These are phyloP conservation scores for Platanista minor DNA, from an alignment of 2,113 vertebrate genomes.

Conservation along the genomic window DNA sequence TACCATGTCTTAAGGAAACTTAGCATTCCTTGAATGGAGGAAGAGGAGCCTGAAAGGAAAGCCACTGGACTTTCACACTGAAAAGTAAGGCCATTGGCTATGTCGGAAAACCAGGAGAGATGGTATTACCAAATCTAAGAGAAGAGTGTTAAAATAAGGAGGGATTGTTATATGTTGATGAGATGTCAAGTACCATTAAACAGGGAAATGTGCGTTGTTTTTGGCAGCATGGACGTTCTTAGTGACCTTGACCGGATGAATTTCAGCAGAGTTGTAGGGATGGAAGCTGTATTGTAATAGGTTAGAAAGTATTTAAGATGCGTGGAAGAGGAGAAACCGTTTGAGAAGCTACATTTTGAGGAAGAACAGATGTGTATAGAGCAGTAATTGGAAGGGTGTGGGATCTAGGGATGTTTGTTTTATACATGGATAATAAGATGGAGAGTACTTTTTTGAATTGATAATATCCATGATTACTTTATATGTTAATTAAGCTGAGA, in stretches of 20 bases:
- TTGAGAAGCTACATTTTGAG: slow-evolving; percentile 1
- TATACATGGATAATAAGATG: neutral
- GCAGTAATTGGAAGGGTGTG: neutral
- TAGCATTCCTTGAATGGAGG: neutral
- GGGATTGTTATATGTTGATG: neutral
- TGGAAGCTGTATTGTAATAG: neutral
- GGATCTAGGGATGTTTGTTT: neutral
- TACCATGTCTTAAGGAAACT: neutral
- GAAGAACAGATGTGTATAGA: neutral
- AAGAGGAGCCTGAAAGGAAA: neutral
- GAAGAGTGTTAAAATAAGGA: neutral
- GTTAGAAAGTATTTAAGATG: slow-evolving; percentile 1
- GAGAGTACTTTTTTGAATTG: slow-evolving; percentile 5
- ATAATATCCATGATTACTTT: neutral
- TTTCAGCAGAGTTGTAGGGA: neutral
- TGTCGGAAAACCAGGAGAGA: neutral
- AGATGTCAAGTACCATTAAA: neutral
- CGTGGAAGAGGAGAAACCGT: neutral
- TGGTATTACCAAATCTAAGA: neutral
- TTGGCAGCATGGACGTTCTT: neutral
- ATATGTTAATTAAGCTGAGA: slow-evolving; percentile 26
- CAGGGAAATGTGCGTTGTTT: neutral
- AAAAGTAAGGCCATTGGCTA: neutral
- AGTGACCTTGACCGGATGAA: neutral
- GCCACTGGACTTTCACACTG: neutral